These are phyloP conservation scores for Perca flavescens DNA, from an alignment of 2,113 vertebrate genomes.

Conservation along the genomic window DNA sequence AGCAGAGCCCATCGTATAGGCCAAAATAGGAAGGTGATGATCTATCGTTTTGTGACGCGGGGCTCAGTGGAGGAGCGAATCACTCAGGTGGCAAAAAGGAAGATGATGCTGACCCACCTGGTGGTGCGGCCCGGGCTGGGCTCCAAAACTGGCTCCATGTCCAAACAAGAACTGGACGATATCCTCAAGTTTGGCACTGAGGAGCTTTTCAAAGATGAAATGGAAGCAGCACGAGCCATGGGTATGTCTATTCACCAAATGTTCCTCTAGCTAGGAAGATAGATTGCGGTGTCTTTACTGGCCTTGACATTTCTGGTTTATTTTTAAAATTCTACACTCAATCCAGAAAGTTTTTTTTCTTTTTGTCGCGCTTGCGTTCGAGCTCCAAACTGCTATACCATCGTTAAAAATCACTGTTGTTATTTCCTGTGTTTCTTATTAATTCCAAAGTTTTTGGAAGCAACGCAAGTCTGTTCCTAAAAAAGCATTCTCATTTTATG, in stretches of 20 bases:
- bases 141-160: conserved; percentile 98
- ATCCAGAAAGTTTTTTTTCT: neutral
- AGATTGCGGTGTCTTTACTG: neutral
- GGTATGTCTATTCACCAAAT: conserved; percentile 34
- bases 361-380: neutral
- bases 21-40: conserved; percentile 99
- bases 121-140: conserved; percentile 96
- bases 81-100: conserved; percentile 98
- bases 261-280: neutral
- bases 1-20: conserved; percentile 98
- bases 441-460: too few relatives aligned
- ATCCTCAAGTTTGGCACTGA: conserved; percentile 99
- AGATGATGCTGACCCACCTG: conserved; percentile 99
- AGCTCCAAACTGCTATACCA: neutral
- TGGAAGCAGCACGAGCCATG: conserved; percentile 87
- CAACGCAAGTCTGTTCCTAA: neutral
- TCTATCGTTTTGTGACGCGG: conserved; percentile 97
- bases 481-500: neutral
- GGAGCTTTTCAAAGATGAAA: conserved; percentile 97
- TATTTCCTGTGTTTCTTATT: neutral
- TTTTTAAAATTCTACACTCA: neutral
- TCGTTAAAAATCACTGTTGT: neutral
- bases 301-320: neutral
- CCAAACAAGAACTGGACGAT: conserved; percentile 97
- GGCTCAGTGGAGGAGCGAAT: conserved; percentile 97